phyloP scores from a whole-genome alignment of 2,888 invertebrate species.

The Rotaria socialis region DNA sequence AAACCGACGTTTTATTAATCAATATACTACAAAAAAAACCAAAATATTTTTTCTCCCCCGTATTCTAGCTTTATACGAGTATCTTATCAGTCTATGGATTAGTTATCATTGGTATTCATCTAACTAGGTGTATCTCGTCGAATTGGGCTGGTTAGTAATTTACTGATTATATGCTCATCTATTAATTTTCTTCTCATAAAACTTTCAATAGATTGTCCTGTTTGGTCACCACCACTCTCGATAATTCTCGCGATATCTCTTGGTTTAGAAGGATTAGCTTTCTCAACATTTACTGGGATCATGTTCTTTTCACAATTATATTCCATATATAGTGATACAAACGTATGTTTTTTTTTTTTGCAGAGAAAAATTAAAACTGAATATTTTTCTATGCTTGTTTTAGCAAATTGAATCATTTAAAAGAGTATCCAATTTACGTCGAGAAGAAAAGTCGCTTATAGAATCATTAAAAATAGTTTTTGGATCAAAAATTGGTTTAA shows the following conservation, averaged over 20 bases:
- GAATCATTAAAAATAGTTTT: not conserved
- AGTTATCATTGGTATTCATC: constrained; percentile 83
- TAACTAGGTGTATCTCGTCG: constrained; percentile 81
- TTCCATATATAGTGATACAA: constrained; percentile 96
- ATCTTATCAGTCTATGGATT: constrained; percentile 87
- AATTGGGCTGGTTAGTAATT: constrained; percentile 72
- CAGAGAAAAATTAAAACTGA: too few species aligned
- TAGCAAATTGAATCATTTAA: not conserved
- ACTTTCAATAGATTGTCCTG: constrained; percentile 69
- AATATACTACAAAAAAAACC: too few species aligned
- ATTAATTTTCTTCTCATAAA: constrained; percentile 45
- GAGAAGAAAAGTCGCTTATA: not conserved
- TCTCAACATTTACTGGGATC: constrained; percentile 92
- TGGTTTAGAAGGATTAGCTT: constrained; percentile 80
- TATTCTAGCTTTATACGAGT: constrained; percentile 87
- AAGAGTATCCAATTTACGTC: not conserved
- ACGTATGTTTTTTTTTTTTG: constrained; percentile 56
- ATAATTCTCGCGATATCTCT: constrained; percentile 82
- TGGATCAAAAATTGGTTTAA: not conserved
- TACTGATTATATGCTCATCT: not conserved
- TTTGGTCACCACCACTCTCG: constrained; percentile 88
- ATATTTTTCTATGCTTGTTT: not conserved
- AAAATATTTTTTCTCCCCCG: too few species aligned
- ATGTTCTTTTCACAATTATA: constrained; percentile 94
- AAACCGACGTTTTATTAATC: too few species aligned